These are phyloP conservation scores for Cliona cf. orientalis DNA, from an alignment of 37 sponge, comb jelly and placozoan genomes.

Conservation along the genomic window DNA sequence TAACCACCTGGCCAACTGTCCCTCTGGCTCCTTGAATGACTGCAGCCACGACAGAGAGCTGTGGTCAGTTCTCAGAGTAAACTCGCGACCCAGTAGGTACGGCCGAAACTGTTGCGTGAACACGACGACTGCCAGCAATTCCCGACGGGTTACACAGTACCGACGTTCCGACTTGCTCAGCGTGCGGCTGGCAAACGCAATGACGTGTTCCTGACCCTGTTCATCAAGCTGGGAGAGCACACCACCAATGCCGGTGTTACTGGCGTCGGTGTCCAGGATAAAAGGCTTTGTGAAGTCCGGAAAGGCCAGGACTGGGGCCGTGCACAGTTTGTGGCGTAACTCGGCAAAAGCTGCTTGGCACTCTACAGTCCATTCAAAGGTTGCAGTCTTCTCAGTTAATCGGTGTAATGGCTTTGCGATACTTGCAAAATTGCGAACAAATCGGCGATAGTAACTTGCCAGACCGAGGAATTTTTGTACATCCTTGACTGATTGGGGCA, in stretches of 20 bases:
- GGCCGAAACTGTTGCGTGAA: no score
- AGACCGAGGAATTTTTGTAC: slow-evolving; percentile 29
- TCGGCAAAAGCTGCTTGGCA: slow-evolving; percentile 45
- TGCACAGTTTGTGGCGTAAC: slow-evolving; percentile 11
- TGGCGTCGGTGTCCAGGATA: slow-evolving; percentile 56
- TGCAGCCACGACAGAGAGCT: slow-evolving; percentile 22
- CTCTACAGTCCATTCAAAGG: slow-evolving; percentile 37
- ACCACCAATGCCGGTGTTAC: slow-evolving; percentile 44
- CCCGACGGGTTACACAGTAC: no score
- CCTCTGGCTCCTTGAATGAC: slow-evolving; percentile 49
- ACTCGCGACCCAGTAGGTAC: slow-evolving; percentile 42
- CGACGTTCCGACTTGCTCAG: no score
- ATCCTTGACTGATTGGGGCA: slow-evolving; percentile 28
- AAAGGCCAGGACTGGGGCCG: slow-evolving; percentile 32
- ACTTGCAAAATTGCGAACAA: slow-evolving; percentile 21
- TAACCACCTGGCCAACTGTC: slow-evolving; percentile 45
- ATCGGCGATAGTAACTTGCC: slow-evolving; percentile 47
- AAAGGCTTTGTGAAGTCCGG: slow-evolving; percentile 25
- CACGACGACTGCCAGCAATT: no score
- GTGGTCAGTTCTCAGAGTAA: slow-evolving; percentile 32
- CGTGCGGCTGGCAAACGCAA: no score
- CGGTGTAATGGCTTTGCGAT: slow-evolving; percentile 41
- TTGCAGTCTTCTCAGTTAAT: slow-evolving; percentile 14
- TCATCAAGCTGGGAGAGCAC: slow-evolving; percentile 35
- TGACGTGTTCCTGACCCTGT: slow-evolving; percentile 31